phyloP scores from a whole-genome alignment of 2,888 invertebrate species.

The Ichneumoninae sp. region DNA sequence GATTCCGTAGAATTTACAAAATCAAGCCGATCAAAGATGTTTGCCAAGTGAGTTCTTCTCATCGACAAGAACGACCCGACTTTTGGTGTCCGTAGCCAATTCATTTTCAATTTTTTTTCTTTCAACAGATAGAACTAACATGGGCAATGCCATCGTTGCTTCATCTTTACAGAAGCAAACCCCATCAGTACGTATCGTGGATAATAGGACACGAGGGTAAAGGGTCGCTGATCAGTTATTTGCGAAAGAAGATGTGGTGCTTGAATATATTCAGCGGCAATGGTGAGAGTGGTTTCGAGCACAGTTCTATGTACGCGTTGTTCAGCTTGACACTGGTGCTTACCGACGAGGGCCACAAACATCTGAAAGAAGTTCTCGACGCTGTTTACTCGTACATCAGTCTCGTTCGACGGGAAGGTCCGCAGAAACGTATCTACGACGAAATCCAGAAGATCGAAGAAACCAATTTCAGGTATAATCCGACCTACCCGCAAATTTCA shows the following conservation, averaged over 20 bases:
- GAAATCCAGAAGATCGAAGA: slow-evolving; percentile 87
- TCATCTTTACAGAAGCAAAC: slow-evolving; percentile 90
- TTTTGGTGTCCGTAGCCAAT: not conserved
- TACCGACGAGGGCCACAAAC: slow-evolving; percentile 91
- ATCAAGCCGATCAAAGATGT: slow-evolving; percentile 91
- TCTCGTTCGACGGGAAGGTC: slow-evolving; percentile 89
- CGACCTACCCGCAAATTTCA: slow-evolving; percentile 13
- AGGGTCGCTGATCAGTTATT: slow-evolving; percentile 92
- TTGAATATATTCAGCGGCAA: slow-evolving; percentile 90
- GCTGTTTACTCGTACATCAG: slow-evolving; percentile 92
- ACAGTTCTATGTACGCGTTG: slow-evolving; percentile 91
- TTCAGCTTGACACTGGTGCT: slow-evolving; percentile 90
- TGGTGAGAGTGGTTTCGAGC: slow-evolving; percentile 91
- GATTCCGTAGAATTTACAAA: slow-evolving; percentile 89
- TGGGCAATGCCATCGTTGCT: slow-evolving; percentile 88
- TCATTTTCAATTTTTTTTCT: slow-evolving; percentile 11
- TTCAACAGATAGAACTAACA: slow-evolving; percentile 85
- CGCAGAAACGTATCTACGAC: slow-evolving; percentile 88
- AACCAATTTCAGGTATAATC: slow-evolving; percentile 85
- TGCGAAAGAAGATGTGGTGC: slow-evolving; percentile 92
- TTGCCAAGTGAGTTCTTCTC: slow-evolving; percentile 86
- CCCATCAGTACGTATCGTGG: slow-evolving; percentile 88
- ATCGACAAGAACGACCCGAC: slow-evolving; percentile 72
- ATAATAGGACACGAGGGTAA: slow-evolving; percentile 95
- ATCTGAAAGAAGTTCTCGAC: slow-evolving; percentile 90